Conservation (phyloP, 2,888 invertebrate species). For the Tetrapedia diversipes region DNA sequence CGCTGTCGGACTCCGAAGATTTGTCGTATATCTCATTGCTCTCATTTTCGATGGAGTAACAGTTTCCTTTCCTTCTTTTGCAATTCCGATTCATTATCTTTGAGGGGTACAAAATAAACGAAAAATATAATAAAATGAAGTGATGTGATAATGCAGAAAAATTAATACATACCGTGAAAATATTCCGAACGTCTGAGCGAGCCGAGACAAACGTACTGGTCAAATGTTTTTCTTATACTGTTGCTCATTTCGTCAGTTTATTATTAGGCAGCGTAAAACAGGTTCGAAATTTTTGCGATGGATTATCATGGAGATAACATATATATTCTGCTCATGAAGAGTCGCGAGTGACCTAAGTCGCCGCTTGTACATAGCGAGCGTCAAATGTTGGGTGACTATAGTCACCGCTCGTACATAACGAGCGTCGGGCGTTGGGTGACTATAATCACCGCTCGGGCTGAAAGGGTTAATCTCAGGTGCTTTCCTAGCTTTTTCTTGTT, state of each 20-base stretch:
- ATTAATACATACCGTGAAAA: slow-evolving; percentile 41
- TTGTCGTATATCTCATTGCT: slow-evolving; percentile 32
- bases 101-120: slow-evolving; percentile 33
- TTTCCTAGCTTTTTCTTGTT: no score
- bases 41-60: slow-evolving; percentile 21
- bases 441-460: no score
- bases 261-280: slow-evolving; percentile 33
- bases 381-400: no score
- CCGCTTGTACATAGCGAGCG: no score
- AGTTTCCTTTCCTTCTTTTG: slow-evolving; percentile 33
- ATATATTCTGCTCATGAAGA: no score
- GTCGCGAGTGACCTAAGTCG: no score
- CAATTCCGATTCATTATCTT: slow-evolving; percentile 45
- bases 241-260: slow-evolving; percentile 26
- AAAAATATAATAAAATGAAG: slow-evolving; percentile 42
- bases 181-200: slow-evolving; percentile 36
- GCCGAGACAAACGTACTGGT: slow-evolving; percentile 26
- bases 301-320: background rate
- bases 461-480: no score
- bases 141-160: slow-evolving; percentile 27
- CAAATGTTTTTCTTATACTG: slow-evolving; percentile 36
- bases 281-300: background rate
- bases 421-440: no score
- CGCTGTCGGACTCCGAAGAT: slow-evolving; percentile 33
- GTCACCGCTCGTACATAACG: no score